Conservation (phyloP, 64 coral and sea anemone species). For the Montipora capricornis region DNA sequence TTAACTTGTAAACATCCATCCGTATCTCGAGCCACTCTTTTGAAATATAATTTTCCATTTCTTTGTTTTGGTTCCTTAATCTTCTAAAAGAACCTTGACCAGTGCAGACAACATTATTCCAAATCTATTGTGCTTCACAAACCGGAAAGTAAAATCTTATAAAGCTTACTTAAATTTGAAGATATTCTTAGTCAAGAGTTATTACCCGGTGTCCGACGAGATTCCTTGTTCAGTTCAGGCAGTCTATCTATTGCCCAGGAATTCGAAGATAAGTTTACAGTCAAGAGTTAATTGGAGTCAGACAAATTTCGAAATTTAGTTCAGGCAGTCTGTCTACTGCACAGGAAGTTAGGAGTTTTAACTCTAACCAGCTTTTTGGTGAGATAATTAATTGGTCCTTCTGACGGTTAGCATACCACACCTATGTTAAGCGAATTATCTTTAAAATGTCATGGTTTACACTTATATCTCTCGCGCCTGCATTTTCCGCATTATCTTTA, state of each 20-base stretch:
- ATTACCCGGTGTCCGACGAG: neutral
- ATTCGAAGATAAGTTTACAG: neutral
- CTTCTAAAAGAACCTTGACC: neutral
- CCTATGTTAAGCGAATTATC: neutral
- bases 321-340: neutral
- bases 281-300: neutral
- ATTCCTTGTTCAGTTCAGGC: neutral
- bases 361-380: neutral
- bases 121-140: neutral
- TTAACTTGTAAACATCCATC: neutral
- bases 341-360: neutral
- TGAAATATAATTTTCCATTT: neutral
- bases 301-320: neutral
- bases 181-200: neutral
- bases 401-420: neutral
- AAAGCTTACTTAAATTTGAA: neutral
- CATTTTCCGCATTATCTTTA: neutral
- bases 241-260: neutral
- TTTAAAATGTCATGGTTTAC: neutral
- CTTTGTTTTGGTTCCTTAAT: neutral
- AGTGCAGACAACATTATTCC: neutral
- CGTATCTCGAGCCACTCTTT: neutral
- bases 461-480: neutral
- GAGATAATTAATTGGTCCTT: neutral
- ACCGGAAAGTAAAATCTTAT: conserved; percentile 7